Evolutionary conservation across 2,113 vertebrate genomes (phyloP), one percentile per base, ranked within the genome.

Genomic region (Dendropsophus ebraccatus): DNA sequence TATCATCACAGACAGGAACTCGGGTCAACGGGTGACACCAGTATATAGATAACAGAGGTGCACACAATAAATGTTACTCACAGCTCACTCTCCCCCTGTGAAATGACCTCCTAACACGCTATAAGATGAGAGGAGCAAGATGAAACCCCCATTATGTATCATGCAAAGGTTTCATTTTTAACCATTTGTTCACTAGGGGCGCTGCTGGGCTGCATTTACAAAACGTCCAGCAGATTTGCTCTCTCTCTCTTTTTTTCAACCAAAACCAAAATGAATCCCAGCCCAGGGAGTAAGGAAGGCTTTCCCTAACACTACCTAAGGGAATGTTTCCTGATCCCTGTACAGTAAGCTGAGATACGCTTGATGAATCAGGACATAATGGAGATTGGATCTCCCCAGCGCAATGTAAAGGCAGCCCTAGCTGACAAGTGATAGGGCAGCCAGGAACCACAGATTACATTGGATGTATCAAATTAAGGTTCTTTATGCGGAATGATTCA

Each of bases 391-490:
- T 70, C 67, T 70, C 32, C 32, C 8, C 4, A 41, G 65, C 10
- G 1, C 16, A 25, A 25, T 6, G 62, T 67, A 14, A 19, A 35
- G 65, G 32, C 32, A 19, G 67, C 19, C 67, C 4, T 41, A 70
- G 67, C 12, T 37, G 67, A 41, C 67, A 70, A 23, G 67, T 37
- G 19, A 0, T 4, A 5, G 35, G 19, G 35, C 28, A 5, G 62
- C 8, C 28, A 70, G 35, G 17, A 70, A 70, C 37, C 67, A 70
- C 67, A 70, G 67, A 70, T 70, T 23, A 41, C 32, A 70, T 41
- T 70, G 67, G 32, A 70, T 70, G 67, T 70, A 41, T 70, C 67
- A 70, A 70, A 70, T 70, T 70, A 70, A 70, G 41, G 17, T 37
- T 41, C 67, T 70, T 41, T 5, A 11, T 41, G 28, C 17, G 10